These are phyloP conservation scores for Paramisgurnus dabryanus DNA, from an alignment of 2,113 vertebrate species.

Conservation along the genomic window DNA sequence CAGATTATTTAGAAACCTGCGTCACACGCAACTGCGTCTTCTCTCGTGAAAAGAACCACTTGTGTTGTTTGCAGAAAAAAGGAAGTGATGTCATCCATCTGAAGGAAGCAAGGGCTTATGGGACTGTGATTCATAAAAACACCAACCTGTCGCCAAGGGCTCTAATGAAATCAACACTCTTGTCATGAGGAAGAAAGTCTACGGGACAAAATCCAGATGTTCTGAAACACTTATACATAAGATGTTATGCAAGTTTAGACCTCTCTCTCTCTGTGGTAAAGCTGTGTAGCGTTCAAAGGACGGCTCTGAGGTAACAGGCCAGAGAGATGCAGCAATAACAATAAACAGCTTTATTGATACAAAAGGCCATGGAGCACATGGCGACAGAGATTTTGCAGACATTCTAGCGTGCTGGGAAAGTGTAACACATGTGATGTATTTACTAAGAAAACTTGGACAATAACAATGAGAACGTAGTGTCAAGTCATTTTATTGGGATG, in stretches of 20 bases:
- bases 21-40: slow-evolving; percentile 9
- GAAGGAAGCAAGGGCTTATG: neutral
- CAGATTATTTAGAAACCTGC: neutral
- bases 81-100: slow-evolving; percentile 31
- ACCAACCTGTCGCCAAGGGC: slow-evolving; percentile 1
- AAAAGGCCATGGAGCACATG: slow-evolving; percentile 12
- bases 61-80: neutral
- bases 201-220: slow-evolving; percentile 12
- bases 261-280: slow-evolving; percentile 10
- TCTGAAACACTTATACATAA: slow-evolving; percentile 13
- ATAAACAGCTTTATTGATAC: slow-evolving; percentile 16
- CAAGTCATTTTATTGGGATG: slow-evolving; percentile 15
- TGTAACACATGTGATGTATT: neutral
- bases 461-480: neutral
- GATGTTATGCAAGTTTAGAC: slow-evolving; percentile 2
- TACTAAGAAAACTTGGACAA: neutral
- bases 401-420: slow-evolving; percentile 31
- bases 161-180: slow-evolving; percentile 30
- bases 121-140: slow-evolving; percentile 1
- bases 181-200: slow-evolving; percentile 21
- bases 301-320: slow-evolving; percentile 16
- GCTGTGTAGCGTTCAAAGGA: neutral
- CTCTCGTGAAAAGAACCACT: slow-evolving; percentile 18
- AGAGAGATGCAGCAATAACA: slow-evolving; percentile 1
- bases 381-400: slow-evolving; percentile 33